These are phyloP conservation scores for Drosophila nebulosa DNA, from an alignment of 1,140 invertebrate species.

Conservation along the genomic window DNA sequence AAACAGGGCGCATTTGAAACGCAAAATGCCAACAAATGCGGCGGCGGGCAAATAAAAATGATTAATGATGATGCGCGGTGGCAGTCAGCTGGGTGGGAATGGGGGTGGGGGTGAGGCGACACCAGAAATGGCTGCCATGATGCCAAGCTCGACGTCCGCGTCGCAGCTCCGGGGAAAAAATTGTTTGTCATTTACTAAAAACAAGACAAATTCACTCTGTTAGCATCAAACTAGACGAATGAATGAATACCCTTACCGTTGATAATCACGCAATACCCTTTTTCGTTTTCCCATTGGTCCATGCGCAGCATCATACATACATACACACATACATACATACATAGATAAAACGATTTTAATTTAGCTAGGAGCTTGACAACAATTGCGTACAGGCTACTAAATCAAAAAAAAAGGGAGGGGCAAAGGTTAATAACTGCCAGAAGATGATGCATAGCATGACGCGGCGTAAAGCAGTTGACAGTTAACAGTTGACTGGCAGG, in stretches of 20 bases:
- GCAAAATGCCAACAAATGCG: constrained; percentile 75
- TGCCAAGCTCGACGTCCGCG: constrained; percentile 48
- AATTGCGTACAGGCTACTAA: constrained; percentile 53
- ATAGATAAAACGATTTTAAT: not conserved
- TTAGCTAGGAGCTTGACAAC: constrained; percentile 35
- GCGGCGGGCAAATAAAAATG: constrained; percentile 80
- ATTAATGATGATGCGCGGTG: constrained; percentile 80
- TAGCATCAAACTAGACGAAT: not conserved
- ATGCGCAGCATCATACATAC: too few relatives aligned
- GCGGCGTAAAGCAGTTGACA: constrained; percentile 63
- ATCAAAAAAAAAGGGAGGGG: constrained; percentile 30
- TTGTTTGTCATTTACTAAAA: constrained; percentile 23
- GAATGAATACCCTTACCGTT: not conserved
- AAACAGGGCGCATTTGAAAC: constrained; percentile 49
- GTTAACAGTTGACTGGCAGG: constrained; percentile 76
- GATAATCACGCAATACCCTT: too few relatives aligned
- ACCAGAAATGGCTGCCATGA: constrained; percentile 62
- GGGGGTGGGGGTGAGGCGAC: constrained; percentile 33
- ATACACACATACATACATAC: too few relatives aligned
- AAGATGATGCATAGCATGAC: constrained; percentile 78
- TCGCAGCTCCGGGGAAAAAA: constrained; percentile 17
- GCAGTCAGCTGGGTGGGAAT: constrained; percentile 41
- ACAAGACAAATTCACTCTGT: not conserved
- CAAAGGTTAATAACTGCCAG: constrained; percentile 79
- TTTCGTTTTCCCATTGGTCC: too few relatives aligned